A percentile compares a stretch with the other conserved stretches of the same genome.
Conservation (phyloP, 2,113 vertebrate genomes). For the human (Homo sapiens) region GRCh38 chr3:109630001-109630500, state of each 20-base stretch:
- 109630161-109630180: background rate
- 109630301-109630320: background rate
- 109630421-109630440: background rate
- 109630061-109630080: conserved; percentile 10
- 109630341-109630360: background rate
- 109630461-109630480: background rate
- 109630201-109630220: background rate
- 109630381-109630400: background rate
- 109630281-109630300: background rate
- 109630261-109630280: background rate
- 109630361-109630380: background rate
- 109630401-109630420: background rate
- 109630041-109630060: conserved; percentile 46
- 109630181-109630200: background rate
- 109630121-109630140: conserved; percentile 13
- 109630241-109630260: background rate
- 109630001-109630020: background rate
- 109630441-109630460: background rate
- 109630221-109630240: background rate
- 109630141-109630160: background rate
- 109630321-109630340: background rate
- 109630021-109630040: conserved; percentile 17
- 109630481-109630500: no score
- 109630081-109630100: conserved; percentile 41
- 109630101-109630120: background rate